Percentiles rank a stretch among this genome's conserved stretches.
Conservation (phyloP, 2,113 vertebrate species). For the Otis tarda region DNA sequence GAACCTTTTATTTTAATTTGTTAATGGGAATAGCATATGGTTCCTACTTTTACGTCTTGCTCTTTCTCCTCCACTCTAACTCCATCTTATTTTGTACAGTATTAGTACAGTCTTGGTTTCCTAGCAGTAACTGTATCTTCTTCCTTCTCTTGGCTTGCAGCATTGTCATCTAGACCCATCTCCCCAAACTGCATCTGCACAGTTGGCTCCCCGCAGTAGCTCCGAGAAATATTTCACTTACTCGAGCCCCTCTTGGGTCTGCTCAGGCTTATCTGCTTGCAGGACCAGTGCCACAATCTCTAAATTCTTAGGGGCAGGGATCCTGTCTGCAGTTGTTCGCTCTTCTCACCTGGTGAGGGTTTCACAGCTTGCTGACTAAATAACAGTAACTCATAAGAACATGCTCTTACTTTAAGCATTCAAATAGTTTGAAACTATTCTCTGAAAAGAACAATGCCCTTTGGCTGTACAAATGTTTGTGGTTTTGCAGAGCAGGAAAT, state of each 20-base stretch:
- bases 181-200: background rate
- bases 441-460: slow-evolving; percentile 55
- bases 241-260: background rate
- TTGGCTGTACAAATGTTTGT: slow-evolving; percentile 48
- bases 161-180: background rate
- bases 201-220: background rate
- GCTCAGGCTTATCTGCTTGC: background rate
- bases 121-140: background rate
- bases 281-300: background rate
- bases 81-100: background rate
- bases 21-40: background rate
- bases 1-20: background rate
- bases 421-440: slow-evolving; percentile 55
- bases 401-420: slow-evolving; percentile 18
- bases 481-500: slow-evolving; percentile 64
- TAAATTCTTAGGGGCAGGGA: background rate
- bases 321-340: background rate
- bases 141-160: background rate
- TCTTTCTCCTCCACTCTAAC: background rate
- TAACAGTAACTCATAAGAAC: background rate
- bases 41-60: background rate
- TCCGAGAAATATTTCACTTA: background rate
- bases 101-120: background rate
- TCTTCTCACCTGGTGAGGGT: slow-evolving; percentile 20
- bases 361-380: slow-evolving; percentile 17